Evolutionary conservation across 1,140 invertebrate species (phyloP), one percentile per base, ranked within the genome.

Genomic region (Saxidomus purpurata): DNA sequence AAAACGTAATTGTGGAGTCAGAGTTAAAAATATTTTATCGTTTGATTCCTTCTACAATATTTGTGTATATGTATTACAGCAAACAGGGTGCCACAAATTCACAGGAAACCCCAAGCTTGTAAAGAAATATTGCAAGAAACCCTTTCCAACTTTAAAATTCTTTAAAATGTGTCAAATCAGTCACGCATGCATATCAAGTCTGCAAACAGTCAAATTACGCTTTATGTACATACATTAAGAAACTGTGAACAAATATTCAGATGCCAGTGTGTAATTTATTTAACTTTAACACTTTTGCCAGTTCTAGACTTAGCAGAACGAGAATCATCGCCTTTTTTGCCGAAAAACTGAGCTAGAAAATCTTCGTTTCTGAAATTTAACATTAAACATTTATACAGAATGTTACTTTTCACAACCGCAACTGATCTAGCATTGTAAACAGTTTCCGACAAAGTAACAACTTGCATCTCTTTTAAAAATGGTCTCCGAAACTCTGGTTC

Each of bases 381-480:
- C 22, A 49, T 36, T 52, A 3, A 28, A 77, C 22, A n/a, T 61
- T 4, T 28, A n/a, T n/a, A n/a, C 6, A 1, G 6, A 69, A 69
- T 69, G 6, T 13, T 36, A 34, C 19, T 22, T 8, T 36, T 8
- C 3, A 4, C 13, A 11, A 22, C 34, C 11, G 63, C 15, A 4
- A 22, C 36, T 38, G 9, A 9, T n/a, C 17, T 19, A 49, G 36
- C 69, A 55, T 74, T 85, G 83, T 85, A 85, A 85, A 85, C 83
- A 85, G 83, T 59, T 67, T 34, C n/a, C n/a, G 8, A 85, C 83
- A 85, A 85, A 85, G 83, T 85, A 52, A 85, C 67, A 49, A 71
- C 67, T 71, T 59, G 6, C 55, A 59, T 4, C 25, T n/a, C 6
- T 6, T 59, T 59, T 19, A 6, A 19, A 59, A 59, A 59, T 19